Conservation (phyloP, 2,113 vertebrate species). For the Thamnaconus septentrionalis region DNA sequence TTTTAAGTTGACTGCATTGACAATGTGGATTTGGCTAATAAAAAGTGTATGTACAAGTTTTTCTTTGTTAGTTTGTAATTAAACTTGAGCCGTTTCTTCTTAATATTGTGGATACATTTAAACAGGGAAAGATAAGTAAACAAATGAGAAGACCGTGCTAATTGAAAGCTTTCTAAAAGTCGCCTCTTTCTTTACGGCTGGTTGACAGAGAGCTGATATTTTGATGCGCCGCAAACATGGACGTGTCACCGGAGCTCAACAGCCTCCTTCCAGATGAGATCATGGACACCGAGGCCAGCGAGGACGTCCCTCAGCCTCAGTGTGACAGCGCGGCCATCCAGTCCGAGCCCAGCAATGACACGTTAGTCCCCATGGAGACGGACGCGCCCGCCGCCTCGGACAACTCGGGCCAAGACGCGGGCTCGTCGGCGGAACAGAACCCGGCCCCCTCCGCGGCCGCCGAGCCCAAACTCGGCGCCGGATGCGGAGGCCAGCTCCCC, state of each 20-base stretch:
- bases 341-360: constrained; percentile 36
- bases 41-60: no score
- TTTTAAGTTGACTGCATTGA: no score
- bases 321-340: constrained; percentile 69
- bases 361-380: constrained; percentile 80
- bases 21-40: no score
- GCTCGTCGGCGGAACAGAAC: constrained; percentile 65
- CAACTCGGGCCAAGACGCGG: constrained; percentile 78
- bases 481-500: constrained; percentile 73
- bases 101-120: no score
- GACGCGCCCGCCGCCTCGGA: constrained; percentile 83
- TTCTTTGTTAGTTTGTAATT: no score
- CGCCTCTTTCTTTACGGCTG: constrained; percentile 9
- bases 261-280: constrained; percentile 98
- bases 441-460: constrained; percentile 70
- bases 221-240: constrained; percentile 77
- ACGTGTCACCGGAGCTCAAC: constrained; percentile 96
- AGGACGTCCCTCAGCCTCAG: constrained; percentile 87
- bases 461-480: constrained; percentile 68
- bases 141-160: neutral
- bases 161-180: neutral
- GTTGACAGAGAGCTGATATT: constrained; percentile 54
- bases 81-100: no score
- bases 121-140: no score
- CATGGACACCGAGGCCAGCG: constrained; percentile 92